Conservation (phyloP, 2,113 vertebrate species). For the Scomber scombrus region DNA sequence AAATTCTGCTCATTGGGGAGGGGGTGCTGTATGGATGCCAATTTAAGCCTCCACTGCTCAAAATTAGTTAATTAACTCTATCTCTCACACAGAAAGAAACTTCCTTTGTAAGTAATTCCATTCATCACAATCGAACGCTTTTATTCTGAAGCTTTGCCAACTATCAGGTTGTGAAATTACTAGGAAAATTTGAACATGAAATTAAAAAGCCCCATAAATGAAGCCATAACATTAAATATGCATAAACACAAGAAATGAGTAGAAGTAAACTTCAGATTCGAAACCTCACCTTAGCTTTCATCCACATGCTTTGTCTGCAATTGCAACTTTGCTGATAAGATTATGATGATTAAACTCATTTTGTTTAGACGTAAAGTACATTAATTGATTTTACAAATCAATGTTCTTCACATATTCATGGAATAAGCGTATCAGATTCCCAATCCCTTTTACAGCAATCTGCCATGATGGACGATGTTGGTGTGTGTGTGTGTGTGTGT, state of each 20-base stretch:
- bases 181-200: conserved; percentile 44
- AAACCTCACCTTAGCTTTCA: conserved; percentile 14
- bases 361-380: conserved; percentile 15
- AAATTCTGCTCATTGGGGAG: conserved; percentile 47
- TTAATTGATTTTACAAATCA: conserved; percentile 21
- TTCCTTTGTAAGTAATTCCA: conserved; percentile 67
- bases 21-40: conserved; percentile 54
- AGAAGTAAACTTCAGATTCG: conserved; percentile 21
- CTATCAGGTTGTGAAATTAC: conserved; percentile 65
- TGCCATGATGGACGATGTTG: not conserved
- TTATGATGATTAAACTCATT: not conserved
- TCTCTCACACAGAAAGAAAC: conserved; percentile 64
- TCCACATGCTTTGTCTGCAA: conserved; percentile 17
- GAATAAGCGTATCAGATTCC: conserved; percentile 10
- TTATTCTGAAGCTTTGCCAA: conserved; percentile 65
- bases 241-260: conserved; percentile 19
- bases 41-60: conserved; percentile 61
- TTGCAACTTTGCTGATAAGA: conserved; percentile 22
- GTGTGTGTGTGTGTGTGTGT: not conserved
- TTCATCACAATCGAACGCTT: conserved; percentile 68
- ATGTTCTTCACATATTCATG: conserved; percentile 19
- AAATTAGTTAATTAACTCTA: conserved; percentile 79
- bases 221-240: conserved; percentile 46
- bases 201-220: conserved; percentile 38
- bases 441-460: not conserved